A percentile compares a stretch with the other conserved stretches of the same genome.
Conservation (phyloP, 2,888 invertebrate species). For the Hyposoter dolosus region DNA sequence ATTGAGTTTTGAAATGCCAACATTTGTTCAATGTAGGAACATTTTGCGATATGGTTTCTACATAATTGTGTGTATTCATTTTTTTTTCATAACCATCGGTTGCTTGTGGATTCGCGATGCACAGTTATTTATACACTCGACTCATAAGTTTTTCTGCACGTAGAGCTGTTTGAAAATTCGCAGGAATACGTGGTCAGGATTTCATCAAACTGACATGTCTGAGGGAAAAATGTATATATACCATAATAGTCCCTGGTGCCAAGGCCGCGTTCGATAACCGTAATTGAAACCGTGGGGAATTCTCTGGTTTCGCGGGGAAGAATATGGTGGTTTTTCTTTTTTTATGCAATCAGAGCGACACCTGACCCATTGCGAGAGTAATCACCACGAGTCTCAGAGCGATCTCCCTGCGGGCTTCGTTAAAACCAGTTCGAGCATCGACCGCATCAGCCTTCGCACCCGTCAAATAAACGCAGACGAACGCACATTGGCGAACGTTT, state of each 20-base stretch:
- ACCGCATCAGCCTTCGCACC: conserved; percentile 31
- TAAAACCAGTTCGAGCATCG: conserved; percentile 37
- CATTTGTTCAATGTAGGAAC: background rate
- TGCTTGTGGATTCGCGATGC: conserved; percentile 67
- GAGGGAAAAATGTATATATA: conserved; percentile 37
- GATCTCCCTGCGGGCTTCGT: conserved; percentile 38
- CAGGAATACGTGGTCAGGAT: conserved; percentile 71
- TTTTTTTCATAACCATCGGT: conserved; percentile 39
- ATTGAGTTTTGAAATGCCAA: background rate
- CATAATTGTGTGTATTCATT: conserved; percentile 44
- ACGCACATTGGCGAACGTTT: conserved; percentile 1
- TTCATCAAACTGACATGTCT: conserved; percentile 52
- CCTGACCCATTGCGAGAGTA: conserved; percentile 72
- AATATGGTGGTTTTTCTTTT: conserved; percentile 62
- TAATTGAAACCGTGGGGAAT: conserved; percentile 71
- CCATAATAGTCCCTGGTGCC: conserved; percentile 42
- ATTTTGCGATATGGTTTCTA: conserved; percentile 44
- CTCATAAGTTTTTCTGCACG: background rate
- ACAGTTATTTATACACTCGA: conserved; percentile 33
- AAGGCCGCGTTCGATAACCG: conserved; percentile 67
- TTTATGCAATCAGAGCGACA: conserved; percentile 77
- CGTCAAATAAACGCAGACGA: conserved; percentile 21
- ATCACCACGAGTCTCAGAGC: conserved; percentile 36
- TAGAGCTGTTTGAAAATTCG: conserved; percentile 64
- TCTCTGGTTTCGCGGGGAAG: conserved; percentile 53